Evolutionary conservation across 2,888 invertebrate species (phyloP).

Genomic region (Drosophila mayaguana): DNA sequence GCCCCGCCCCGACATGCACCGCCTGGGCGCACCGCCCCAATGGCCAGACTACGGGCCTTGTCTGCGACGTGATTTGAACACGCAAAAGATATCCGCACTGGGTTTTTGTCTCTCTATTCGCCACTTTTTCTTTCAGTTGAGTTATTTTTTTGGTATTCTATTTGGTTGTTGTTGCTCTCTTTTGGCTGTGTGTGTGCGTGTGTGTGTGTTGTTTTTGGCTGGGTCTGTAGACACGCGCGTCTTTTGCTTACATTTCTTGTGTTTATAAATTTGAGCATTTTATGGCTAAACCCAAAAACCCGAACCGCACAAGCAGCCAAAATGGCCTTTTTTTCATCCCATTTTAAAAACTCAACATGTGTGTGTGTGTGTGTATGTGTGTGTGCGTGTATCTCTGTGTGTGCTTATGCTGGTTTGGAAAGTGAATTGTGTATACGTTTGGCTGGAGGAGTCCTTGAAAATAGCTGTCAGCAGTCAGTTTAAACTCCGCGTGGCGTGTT

Average conservation of each 20-base stretch:
- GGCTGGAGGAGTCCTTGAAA: constrained; percentile 60
- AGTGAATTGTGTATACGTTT: constrained; percentile 25
- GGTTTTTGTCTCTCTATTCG: constrained; percentile 40
- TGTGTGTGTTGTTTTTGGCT: constrained; percentile 53
- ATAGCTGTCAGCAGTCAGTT: constrained; percentile 63
- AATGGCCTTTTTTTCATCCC: constrained; percentile 18
- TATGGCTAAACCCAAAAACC: constrained; percentile 61
- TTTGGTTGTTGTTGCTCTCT: constrained; percentile 18
- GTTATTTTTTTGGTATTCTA: constrained; percentile 34
- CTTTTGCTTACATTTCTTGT: constrained; percentile 59
- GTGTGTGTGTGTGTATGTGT: constrained; percentile 10
- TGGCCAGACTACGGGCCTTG: constrained; percentile 56
- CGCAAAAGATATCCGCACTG: constrained; percentile 67
- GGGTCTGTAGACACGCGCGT: constrained; percentile 56
- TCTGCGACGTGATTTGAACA: constrained; percentile 75
- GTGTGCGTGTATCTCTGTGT: constrained; percentile 15
- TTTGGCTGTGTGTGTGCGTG: constrained; percentile 21
- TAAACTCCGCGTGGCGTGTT: constrained; percentile 48
- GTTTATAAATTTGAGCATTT: constrained; percentile 74
- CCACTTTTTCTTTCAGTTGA: constrained; percentile 63
- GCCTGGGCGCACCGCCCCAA: background rate
- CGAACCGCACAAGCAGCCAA: constrained; percentile 20
- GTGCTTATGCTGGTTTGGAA: constrained; percentile 19
- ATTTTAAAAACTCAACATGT: constrained; percentile 40
- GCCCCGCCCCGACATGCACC: background rate